Evolutionary conservation across 2,888 invertebrate genomes (phyloP), one percentile per base, ranked within the genome.

Genomic region (Sylvicola fuscatus): DNA sequence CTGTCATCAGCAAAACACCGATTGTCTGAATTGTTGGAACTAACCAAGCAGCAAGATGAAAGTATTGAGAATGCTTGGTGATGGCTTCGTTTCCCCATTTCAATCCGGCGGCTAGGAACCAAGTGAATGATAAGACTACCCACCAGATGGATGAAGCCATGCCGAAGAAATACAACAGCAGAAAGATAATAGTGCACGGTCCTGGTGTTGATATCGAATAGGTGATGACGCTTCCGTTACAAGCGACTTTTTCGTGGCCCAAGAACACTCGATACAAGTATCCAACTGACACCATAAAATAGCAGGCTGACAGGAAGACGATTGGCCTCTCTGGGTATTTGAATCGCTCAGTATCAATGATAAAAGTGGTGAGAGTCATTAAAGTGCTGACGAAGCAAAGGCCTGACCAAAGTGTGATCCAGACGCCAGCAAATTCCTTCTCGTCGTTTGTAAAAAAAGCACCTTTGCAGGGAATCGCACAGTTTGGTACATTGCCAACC

Each of bases 41-140:
- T 14, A 92, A 62, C 97, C 97, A 98, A 8, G 97, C 95, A 1
- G 87, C 82, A 43, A 95, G 62, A 60, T 98, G 98, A 63, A 95
- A 97, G 59, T 90, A 92, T 54, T 86, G 86, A 2, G 92, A 83
- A 61, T 95, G 58, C 38, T 59, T 59, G 28, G 70, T 68, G 48
- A 98, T 95, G 11, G 95, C 95, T 62, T 98, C 98, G 58, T 90
- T 90, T 43, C 95, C 90, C 98, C 97, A 98, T 58, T 98, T 97
- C 27, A 97, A 69, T 1, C 93, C 95, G 2, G 97, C 95, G 0
- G 95, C 90, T 44, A 98, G 69, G 65, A 97, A 97, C 98, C 97
- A 98, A 33, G 95, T 93, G 58, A 98, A 81, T 36, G 93, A 82
- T 13, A 98, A 65, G 40, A 97, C 76, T 35, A 97, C 90, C 84